These are phyloP conservation scores for Genyomyrus donnyi DNA, from an alignment of 2,113 vertebrate genomes.

Conservation along the genomic window DNA sequence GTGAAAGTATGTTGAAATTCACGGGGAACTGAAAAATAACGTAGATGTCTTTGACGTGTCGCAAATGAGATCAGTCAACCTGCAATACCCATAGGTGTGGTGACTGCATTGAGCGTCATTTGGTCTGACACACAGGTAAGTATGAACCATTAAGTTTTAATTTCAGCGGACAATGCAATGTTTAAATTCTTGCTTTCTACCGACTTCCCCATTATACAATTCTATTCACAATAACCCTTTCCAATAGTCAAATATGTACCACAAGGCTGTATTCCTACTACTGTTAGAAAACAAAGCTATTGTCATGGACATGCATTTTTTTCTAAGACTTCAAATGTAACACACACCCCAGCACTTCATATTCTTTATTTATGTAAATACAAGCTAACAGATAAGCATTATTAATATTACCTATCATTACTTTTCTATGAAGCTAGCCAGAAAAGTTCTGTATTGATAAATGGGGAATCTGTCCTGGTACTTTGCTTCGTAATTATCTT, in stretches of 20 bases:
- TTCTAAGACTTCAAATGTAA: not conserved
- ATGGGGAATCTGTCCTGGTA: not conserved
- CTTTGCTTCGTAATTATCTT: not conserved
- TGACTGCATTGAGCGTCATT: not conserved
- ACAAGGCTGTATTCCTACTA: not conserved
- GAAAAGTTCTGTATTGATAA: not conserved
- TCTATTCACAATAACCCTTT: not conserved
- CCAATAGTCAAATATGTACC: not conserved
- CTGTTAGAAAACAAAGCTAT: not conserved
- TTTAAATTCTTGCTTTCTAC: not conserved
- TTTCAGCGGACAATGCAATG: not conserved
- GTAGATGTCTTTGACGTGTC: not conserved
- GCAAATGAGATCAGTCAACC: not conserved
- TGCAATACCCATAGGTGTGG: not conserved
- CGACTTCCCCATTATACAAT: not conserved
- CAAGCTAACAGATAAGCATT: not conserved
- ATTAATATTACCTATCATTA: not conserved
- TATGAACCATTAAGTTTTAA: not conserved
- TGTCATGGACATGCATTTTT: not conserved
- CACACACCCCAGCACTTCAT: not conserved
- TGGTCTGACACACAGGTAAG: not conserved
- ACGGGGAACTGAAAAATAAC: not conserved
- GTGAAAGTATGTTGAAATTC: not conserved
- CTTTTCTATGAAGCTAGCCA: slow-evolving; percentile 1
- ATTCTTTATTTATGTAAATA: not conserved